Base-by-base conservation (phyloP, 2,888 invertebrate genomes). In the Apodemia zela region DNA sequence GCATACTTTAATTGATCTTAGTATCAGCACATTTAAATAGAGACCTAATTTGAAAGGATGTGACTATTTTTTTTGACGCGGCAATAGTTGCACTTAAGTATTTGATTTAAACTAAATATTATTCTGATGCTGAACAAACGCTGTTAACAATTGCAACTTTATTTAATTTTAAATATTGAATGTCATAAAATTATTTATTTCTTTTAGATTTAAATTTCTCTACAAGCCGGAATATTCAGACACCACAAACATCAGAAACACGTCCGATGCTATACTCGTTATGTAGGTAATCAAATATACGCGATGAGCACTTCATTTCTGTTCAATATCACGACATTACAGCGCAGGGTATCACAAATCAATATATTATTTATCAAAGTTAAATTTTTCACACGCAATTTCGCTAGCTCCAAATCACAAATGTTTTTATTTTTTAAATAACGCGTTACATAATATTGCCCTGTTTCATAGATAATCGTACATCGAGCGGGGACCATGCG, bases 381-480 rank as follows among this genome's bases (percentile, higher is more conserved):
- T 7, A 25, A 15, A n/a, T 29, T 25, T 57, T 57, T 29, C n/a
- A 57, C 57, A 57, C 29, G 57, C 29, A 25, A 57, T 25, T 57
- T n/a, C 29, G 29, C 15, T 25, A 15, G n/a, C 5, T 54, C 54
- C 13, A 54, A 21, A 57, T 15, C 29, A 57, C 57, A 57, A 29
- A 29, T 57, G n/a, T 25, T 57, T 57, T 57, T 15, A 15, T 29
- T 57, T 21, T 57, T 25, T 29, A 57, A 57, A 69, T 72, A 69
- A 73, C 85, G 84, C 84, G 85, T 89, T 87, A 89, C 83, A 81
- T 84, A 79, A 85, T 89, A 79, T 90, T 89, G 82, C 87, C 87
- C 89, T 91, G 91, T 91, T 90, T 82, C 91, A 80, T 92, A 92
- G 91, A 91, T 90, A 87, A 82, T 84, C 87, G 84, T 87, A 84